phyloP scores from a whole-genome alignment of 2,797 vertebrate species.

The Gymnocypris eckloni region DNA sequence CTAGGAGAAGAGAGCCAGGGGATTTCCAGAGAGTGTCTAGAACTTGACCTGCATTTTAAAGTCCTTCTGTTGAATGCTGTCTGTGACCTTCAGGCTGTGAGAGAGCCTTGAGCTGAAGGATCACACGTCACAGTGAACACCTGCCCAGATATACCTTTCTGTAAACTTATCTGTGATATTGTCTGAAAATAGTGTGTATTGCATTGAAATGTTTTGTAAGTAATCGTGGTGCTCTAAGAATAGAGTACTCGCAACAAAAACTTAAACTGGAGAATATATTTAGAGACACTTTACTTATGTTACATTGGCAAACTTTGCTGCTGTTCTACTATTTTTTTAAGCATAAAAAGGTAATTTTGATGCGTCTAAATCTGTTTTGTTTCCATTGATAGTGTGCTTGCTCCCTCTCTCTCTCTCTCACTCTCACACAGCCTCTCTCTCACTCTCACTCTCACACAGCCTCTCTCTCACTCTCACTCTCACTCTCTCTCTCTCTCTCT shows the following conservation, averaged over 20 bases:
- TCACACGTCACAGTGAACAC: conserved; percentile 12
- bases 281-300: background rate
- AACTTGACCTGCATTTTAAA: conserved; percentile 42
- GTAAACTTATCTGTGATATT: conserved; percentile 24
- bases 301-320: background rate
- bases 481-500: no score
- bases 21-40: conserved; percentile 35
- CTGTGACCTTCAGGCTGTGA: conserved; percentile 34
- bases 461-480: no score
- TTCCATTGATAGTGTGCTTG: background rate
- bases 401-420: no score
- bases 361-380: background rate
- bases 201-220: background rate
- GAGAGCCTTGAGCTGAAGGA: conserved; percentile 18
- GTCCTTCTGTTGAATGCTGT: background rate
- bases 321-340: background rate
- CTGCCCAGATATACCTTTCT: conserved; percentile 6
- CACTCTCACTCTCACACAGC: no score
- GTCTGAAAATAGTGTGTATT: background rate
- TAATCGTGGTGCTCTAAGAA: background rate
- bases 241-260: background rate
- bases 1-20: conserved; percentile 14
- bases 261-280: background rate
- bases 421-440: no score
- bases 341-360: background rate